Base-by-base conservation (phyloP, 1,140 invertebrate species). In the Ceratina calcarata region DNA sequence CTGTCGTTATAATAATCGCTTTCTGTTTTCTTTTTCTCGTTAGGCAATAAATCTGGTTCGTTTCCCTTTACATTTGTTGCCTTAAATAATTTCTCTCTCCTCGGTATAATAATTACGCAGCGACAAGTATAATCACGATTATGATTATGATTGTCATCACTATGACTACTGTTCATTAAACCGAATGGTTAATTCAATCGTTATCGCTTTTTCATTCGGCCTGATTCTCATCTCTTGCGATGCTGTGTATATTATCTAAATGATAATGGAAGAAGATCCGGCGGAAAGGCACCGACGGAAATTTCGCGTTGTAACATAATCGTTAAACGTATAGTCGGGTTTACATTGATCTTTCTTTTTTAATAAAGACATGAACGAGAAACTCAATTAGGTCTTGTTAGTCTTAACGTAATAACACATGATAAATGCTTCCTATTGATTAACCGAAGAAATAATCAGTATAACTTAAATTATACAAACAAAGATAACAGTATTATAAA, bases 251-350 rank as follows among this genome's bases (percentile, higher is more conserved):
- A 16, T 6, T 58, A 51, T 84, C 67, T 81, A 84, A 84, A 84
- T 71, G 68, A 80, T 49, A 71, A 83, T 81, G 77, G 80, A 83
- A 87, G 80, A 82, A 88, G 83, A 81, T 87, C 82, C 84, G 84
- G 82, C 80, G 84, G 87, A 87, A 91, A 91, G 89, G 89, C 87
- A 91, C 89, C 86, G 80, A 90, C 82, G 86, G 83, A 85, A 89
- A 87, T 82, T 89, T 85, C 57, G 65, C 82, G 69, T 87, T 78
- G 32, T 67, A 75, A 78, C 60, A 55, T 65, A 67, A 75, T 80
- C 49, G 60, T 76, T 76, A 67, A 74, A 85, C 72, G 22, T 61
- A 10, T 78, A 45, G 45, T 57, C 60, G 51, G 76, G 18, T 16
- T 27, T 57, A 62, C 60, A 27, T 72, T 78, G 16, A 53, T 16